Evolutionary conservation across 2,888 invertebrate species (phyloP).

Genomic region (Diachrysia chrysitis): DNA sequence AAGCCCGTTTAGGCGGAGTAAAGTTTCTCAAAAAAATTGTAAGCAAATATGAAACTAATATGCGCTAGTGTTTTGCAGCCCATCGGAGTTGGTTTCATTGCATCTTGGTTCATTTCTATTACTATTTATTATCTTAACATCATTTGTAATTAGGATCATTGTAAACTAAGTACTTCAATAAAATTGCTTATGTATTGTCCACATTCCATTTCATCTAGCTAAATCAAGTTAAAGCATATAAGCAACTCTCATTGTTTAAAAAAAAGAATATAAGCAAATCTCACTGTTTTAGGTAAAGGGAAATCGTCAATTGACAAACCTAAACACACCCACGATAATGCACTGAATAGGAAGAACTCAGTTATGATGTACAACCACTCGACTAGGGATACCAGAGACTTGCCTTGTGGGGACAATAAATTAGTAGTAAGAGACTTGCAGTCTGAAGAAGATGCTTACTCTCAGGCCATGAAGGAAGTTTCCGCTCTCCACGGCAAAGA

Average conservation of each 20-base stretch:
- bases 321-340: conserved; percentile 55
- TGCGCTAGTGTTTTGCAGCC: conserved; percentile 35
- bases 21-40: conserved; percentile 61
- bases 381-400: conserved; percentile 73
- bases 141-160: conserved; percentile 16
- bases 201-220: conserved; percentile 23
- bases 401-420: conserved; percentile 65
- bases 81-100: conserved; percentile 36
- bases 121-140: conserved; percentile 6
- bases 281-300: conserved; percentile 64
- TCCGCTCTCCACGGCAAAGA: conserved; percentile 55
- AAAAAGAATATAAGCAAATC: neutral
- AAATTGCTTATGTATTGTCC: neutral
- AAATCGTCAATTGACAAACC: conserved; percentile 59
- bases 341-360: conserved; percentile 67
- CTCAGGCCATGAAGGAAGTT: conserved; percentile 76
- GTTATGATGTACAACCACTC: conserved; percentile 80
- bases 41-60: conserved; percentile 58
- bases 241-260: neutral
- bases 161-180: conserved; percentile 15
- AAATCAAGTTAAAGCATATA: conserved; percentile 9
- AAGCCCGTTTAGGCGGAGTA: conserved; percentile 69
- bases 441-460: conserved; percentile 79
- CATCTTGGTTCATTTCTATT: conserved; percentile 13
- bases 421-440: conserved; percentile 73